These are phyloP conservation scores for Platyscapa corneri DNA, from an alignment of 1,140 invertebrate genomes.

Conservation along the genomic window DNA sequence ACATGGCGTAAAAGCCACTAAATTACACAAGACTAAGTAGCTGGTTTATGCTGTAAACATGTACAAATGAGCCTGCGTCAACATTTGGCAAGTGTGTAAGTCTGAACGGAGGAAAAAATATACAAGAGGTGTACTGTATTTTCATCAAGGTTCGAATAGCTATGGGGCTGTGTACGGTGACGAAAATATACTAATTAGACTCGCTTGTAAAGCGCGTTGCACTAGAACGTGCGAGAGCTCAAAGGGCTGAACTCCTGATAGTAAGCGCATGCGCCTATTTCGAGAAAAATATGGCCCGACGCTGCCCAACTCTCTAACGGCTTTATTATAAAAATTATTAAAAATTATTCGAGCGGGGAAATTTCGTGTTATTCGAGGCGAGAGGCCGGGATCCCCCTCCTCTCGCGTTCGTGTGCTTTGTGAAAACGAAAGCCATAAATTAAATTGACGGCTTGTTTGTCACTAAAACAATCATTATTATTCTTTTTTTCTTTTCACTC, in stretches of 20 bases:
- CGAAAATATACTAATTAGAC: conserved; percentile 1
- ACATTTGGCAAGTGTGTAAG: not conserved
- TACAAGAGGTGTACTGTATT: no score
- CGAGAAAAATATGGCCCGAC: no score
- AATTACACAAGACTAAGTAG: conserved; percentile 16
- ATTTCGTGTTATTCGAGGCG: not conserved
- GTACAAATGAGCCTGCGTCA: not conserved
- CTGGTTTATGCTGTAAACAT: conserved; percentile 24
- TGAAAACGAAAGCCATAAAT: conserved; percentile 27
- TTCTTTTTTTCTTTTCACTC: not conserved
- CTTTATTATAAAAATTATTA: conserved; percentile 21
- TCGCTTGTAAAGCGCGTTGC: not conserved
- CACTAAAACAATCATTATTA: conserved; percentile 15
- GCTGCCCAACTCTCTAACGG: not conserved
- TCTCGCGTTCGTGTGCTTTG: not conserved
- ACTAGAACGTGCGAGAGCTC: no score
- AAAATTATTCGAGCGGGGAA: not conserved
- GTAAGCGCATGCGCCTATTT: not conserved
- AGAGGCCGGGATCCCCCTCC: not conserved
- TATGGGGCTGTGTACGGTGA: not conserved
- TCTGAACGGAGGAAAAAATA: not conserved
- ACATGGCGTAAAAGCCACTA: not conserved
- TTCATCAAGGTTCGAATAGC: not conserved
- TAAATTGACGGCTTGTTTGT: conserved; percentile 30
- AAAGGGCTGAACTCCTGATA: not conserved